These are phyloP conservation scores for Serripes groenlandicus DNA, from an alignment of 2,888 invertebrate genomes.

Conservation along the genomic window DNA sequence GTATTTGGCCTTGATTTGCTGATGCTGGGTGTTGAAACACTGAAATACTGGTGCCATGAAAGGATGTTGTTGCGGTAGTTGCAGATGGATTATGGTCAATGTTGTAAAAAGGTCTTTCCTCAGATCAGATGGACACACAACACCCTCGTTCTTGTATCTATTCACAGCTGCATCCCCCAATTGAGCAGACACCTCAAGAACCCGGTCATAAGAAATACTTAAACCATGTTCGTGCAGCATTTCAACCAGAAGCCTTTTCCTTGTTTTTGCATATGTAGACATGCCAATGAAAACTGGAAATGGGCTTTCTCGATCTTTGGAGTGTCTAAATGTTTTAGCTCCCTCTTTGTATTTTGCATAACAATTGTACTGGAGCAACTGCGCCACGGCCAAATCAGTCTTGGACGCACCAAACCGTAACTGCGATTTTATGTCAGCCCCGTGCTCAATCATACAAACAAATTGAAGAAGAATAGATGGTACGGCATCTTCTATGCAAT, in stretches of 20 bases:
- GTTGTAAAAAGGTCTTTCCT: constrained; percentile 9
- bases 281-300: constrained; percentile 33
- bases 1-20: too few species aligned
- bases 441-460: too few species aligned
- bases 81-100: constrained; percentile 25
- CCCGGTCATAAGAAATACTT: constrained; percentile 48
- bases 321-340: not conserved
- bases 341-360: too few species aligned
- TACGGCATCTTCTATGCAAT: too few species aligned
- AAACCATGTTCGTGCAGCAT: constrained; percentile 60
- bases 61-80: constrained; percentile 5
- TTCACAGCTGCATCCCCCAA: not conserved
- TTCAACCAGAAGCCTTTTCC: constrained; percentile 60
- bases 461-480: too few species aligned
- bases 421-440: too few species aligned
- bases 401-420: too few species aligned
- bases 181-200: constrained; percentile 5
- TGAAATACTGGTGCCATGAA: constrained; percentile 26
- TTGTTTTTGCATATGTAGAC: constrained; percentile 59
- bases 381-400: too few species aligned
- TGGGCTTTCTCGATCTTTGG: constrained; percentile 14
- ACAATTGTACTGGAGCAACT: too few species aligned
- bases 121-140: constrained; percentile 14
- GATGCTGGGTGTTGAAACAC: constrained; percentile 16
- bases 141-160: not conserved